Evolutionary conservation across 2,888 invertebrate genomes (phyloP).

Genomic region (Eupithecia abbreviata): DNA sequence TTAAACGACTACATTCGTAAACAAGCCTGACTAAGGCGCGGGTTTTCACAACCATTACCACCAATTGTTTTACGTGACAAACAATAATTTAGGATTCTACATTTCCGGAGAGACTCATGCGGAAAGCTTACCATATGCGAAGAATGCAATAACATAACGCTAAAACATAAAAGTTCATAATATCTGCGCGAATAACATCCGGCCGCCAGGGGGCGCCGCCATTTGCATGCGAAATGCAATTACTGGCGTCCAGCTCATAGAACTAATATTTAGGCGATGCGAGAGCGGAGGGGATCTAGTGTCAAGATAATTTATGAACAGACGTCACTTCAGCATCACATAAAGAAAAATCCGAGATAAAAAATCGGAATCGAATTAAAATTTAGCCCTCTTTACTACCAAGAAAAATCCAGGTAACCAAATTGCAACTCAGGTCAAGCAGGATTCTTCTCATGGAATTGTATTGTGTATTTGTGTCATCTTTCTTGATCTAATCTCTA

Average conservation of each 20-base stretch:
- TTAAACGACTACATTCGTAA: background rate
- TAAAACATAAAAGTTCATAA: background rate
- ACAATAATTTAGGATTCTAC: background rate
- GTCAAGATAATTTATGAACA: background rate
- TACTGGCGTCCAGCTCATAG: slow-evolving; percentile 41
- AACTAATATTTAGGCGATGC: slow-evolving; percentile 46
- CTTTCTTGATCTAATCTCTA: too few relatives aligned
- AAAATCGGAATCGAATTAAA: too few relatives aligned
- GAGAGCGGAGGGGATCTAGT: background rate
- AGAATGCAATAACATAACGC: slow-evolving; percentile 3
- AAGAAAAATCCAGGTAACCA: too few relatives aligned
- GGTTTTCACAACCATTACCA: background rate
- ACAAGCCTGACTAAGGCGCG: background rate
- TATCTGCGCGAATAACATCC: background rate
- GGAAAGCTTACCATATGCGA: background rate
- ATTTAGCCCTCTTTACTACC: background rate
- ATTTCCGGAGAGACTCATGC: background rate
- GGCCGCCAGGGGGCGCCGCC: background rate
- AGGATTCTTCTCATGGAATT: background rate
- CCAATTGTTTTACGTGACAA: background rate
- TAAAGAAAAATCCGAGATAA: background rate
- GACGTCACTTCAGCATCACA: background rate
- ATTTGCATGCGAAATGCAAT: slow-evolving; percentile 54
- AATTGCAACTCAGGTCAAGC: background rate
- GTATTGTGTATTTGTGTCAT: too few relatives aligned